phyloP scores from a whole-genome alignment of 2,797 vertebrate genomes.

The Esox masquinongy region DNA sequence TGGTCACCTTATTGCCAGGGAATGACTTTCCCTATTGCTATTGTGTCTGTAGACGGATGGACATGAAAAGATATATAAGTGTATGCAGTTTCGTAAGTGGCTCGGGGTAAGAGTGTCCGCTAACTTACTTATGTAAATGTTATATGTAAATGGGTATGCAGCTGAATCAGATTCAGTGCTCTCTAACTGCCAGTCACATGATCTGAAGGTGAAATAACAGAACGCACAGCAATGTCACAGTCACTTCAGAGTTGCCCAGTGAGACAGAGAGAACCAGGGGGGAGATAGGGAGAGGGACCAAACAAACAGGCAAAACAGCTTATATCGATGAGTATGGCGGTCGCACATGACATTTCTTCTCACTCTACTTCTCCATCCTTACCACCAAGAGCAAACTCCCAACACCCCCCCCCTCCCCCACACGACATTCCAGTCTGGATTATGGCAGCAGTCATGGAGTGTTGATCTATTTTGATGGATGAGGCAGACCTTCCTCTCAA shows the following conservation, averaged over 20 bases:
- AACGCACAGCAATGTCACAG: no score
- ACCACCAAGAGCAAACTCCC: neutral
- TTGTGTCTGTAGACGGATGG: no score
- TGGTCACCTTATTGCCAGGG: neutral
- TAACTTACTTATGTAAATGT: neutral
- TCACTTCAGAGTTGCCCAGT: neutral
- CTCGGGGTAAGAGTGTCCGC: neutral
- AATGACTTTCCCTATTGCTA: neutral
- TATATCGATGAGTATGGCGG: no score
- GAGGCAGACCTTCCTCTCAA: slow-evolving; percentile 37
- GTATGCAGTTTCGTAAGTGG: no score
- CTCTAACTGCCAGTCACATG: neutral
- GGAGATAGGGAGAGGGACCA: neutral
- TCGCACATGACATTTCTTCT: neutral
- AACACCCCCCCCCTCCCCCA: no score
- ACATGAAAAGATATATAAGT: no score
- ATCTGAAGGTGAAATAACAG: neutral
- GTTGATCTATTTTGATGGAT: slow-evolving; percentile 37
- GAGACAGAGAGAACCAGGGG: neutral
- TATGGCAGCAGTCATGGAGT: slow-evolving; percentile 33
- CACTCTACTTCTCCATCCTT: neutral
- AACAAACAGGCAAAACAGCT: neutral
- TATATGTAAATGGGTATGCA: neutral
- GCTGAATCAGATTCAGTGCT: neutral
- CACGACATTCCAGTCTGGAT: neutral